A percentile compares a stretch with the other conserved stretches of the same genome.
These are phyloP conservation scores for Andricus grossulariae DNA, from an alignment of 1,140 invertebrate genomes.

Conservation along the genomic window DNA sequence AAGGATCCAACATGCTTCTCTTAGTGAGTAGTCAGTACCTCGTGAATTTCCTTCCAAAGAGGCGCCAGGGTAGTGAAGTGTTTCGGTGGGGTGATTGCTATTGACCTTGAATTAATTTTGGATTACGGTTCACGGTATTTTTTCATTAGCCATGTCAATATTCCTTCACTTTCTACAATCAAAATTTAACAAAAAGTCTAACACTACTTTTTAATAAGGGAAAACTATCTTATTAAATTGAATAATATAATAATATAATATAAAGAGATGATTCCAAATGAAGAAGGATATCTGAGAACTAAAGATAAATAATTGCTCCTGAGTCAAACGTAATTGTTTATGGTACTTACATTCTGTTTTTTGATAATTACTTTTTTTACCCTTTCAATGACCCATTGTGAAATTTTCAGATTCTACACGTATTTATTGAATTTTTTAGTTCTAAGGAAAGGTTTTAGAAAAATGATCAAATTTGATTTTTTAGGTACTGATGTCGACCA, in stretches of 20 bases:
- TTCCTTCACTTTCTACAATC: neutral
- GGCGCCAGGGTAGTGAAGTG: slow-evolving; percentile 4
- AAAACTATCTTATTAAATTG: too few species aligned
- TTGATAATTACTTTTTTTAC: too few species aligned
- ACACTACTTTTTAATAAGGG: too few species aligned
- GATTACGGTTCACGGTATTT: slow-evolving; percentile 10
- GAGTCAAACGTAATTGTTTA: too few species aligned
- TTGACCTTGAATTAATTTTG: slow-evolving; percentile 11
- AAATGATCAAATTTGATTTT: slow-evolving; percentile 23
- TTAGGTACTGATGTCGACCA: slow-evolving; percentile 58
- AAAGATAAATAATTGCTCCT: too few species aligned
- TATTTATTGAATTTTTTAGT: too few species aligned
- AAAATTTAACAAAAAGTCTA: neutral
- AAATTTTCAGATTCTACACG: too few species aligned
- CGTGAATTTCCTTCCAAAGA: slow-evolving; percentile 1
- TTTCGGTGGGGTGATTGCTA: neutral
- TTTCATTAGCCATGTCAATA: neutral
- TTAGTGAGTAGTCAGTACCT: slow-evolving; percentile 45
- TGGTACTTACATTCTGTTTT: too few species aligned
- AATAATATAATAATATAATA: too few species aligned
- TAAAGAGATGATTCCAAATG: too few species aligned
- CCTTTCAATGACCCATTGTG: too few species aligned
- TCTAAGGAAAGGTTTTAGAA: neutral
- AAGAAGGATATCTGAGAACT: too few species aligned
- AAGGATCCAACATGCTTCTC: slow-evolving; percentile 44